Conservation (phyloP, 2,797 vertebrate genomes). For the Pantherophis alleghaniensis region DNA sequence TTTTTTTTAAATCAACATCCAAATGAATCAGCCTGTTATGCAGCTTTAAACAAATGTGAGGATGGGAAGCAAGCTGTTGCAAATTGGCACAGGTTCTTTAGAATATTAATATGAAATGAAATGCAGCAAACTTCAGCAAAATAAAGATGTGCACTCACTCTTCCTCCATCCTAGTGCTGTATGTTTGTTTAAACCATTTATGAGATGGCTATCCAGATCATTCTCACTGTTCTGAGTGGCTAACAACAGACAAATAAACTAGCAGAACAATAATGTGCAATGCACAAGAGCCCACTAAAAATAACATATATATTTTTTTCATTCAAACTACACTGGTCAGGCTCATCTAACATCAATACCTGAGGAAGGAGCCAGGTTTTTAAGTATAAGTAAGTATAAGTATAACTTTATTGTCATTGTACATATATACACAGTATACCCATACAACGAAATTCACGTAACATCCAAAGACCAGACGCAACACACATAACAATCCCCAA, state of each 20-base stretch:
- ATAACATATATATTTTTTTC: background rate
- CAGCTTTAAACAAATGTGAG: conserved; percentile 73
- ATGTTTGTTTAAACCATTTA: background rate
- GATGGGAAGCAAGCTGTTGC: conserved; percentile 72
- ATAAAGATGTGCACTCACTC: conserved; percentile 64
- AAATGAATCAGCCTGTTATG: conserved; percentile 70
- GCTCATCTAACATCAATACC: background rate
- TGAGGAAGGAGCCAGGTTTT: background rate
- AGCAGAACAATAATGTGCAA: background rate
- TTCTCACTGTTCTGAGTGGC: background rate
- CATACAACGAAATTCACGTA: too few relatives aligned
- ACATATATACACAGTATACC: too few relatives aligned
- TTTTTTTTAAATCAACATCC: conserved; percentile 40
- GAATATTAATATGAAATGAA: conserved; percentile 70
- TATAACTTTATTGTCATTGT: too few relatives aligned
- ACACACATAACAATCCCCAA: too few relatives aligned
- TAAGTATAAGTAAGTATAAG: too few relatives aligned
- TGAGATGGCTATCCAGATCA: background rate
- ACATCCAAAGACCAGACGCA: too few relatives aligned
- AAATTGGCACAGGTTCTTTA: conserved; percentile 67
- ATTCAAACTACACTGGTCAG: background rate
- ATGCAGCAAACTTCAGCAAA: conserved; percentile 63
- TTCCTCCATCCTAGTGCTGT: conserved; percentile 21
- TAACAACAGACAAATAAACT: background rate
- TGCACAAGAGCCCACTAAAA: background rate